These are phyloP conservation scores for Neodontobutis hainanensis DNA, from an alignment of 2,113 vertebrate species.

Conservation along the genomic window DNA sequence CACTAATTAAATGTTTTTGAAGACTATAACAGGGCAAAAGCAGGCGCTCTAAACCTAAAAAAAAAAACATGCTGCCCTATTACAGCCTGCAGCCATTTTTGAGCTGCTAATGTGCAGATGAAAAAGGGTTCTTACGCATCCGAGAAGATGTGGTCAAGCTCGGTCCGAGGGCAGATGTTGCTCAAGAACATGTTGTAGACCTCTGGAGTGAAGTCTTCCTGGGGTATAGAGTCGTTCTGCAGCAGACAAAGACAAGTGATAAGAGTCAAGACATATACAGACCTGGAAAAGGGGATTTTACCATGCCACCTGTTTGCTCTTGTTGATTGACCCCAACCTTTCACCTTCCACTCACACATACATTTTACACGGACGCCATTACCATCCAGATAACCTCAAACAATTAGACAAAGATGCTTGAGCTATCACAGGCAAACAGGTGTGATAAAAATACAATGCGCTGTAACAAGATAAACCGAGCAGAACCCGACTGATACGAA, in stretches of 20 bases:
- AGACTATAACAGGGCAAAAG: background rate
- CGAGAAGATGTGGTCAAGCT: constrained; percentile 95
- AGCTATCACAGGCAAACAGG: constrained; percentile 27
- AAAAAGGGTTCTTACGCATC: constrained; percentile 85
- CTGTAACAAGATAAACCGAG: constrained; percentile 39
- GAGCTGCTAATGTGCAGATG: background rate
- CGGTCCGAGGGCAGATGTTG: constrained; percentile 91
- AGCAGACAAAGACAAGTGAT: constrained; percentile 39
- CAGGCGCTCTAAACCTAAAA: constrained; percentile 13
- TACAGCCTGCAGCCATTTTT: background rate
- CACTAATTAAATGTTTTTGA: constrained; percentile 11
- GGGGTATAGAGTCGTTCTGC: constrained; percentile 93
- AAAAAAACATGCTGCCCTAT: constrained; percentile 4
- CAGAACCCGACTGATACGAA: constrained; percentile 29
- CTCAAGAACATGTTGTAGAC: constrained; percentile 90
- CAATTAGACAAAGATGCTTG: constrained; percentile 1
- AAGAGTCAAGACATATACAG: background rate
- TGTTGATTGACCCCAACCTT: constrained; percentile 1
- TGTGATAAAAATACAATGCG: constrained; percentile 18
- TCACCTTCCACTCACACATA: background rate
- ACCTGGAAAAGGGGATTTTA: background rate
- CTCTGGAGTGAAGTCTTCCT: constrained; percentile 92
- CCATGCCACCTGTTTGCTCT: too few species aligned
- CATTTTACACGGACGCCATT: constrained; percentile 8
- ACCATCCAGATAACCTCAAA: background rate